Evolutionary conservation across 2,113 vertebrate species (phyloP).

Genomic region (Seriola quinqueradiata): DNA sequence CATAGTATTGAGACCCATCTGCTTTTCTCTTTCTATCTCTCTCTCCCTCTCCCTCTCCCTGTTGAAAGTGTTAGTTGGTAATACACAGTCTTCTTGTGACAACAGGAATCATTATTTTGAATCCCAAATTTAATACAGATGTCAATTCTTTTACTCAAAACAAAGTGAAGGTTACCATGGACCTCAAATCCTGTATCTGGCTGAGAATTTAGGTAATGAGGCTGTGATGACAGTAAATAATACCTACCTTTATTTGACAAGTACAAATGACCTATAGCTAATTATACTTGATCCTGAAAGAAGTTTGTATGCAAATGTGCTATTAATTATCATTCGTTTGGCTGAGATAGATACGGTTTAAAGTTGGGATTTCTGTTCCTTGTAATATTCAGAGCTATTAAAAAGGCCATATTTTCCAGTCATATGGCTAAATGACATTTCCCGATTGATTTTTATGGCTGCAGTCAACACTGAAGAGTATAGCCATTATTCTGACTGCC

Average conservation of each 20-base stretch:
- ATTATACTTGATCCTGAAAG: not conserved
- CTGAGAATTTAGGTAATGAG: not conserved
- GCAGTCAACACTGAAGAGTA: constrained; percentile 52
- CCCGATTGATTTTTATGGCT: constrained; percentile 53
- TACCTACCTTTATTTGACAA: constrained; percentile 3
- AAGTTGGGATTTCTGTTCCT: constrained; percentile 5
- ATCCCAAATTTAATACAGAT: not conserved
- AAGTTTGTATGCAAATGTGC: not conserved
- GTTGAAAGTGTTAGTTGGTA: too few relatives aligned
- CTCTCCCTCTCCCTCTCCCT: too few relatives aligned
- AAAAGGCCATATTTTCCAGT: constrained; percentile 56
- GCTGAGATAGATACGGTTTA: constrained; percentile 13
- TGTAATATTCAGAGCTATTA: constrained; percentile 44
- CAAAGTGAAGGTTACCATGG: not conserved
- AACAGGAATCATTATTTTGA: too few relatives aligned
- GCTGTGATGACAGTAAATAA: not conserved
- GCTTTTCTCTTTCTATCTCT: too few relatives aligned
- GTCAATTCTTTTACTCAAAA: not conserved
- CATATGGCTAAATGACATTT: constrained; percentile 46
- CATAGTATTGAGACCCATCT: too few relatives aligned
- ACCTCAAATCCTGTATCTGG: not conserved
- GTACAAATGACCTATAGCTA: not conserved
- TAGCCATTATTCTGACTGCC: constrained; percentile 44
- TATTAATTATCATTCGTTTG: constrained; percentile 38
- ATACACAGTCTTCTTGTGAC: too few relatives aligned